Base-by-base conservation (phyloP, 2,888 invertebrate species). In the Branchipolynoe longqiensis region DNA sequence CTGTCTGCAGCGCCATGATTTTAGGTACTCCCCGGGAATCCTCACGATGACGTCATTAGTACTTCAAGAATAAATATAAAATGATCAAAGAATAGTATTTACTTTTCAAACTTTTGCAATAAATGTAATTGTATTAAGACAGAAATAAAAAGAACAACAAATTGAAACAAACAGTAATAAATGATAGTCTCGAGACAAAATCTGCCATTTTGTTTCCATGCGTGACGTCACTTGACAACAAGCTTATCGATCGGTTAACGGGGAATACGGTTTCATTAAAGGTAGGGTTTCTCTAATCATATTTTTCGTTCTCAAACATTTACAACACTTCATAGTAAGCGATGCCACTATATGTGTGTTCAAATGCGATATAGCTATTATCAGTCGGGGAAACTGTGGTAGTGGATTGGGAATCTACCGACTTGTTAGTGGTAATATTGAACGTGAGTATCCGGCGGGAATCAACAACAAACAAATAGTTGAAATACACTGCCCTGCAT, bases 141-240 rank as follows among this genome's bases (percentile, higher is more conserved):
- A 48, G 48, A 48, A 48, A 48, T 48, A 62, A 62, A 8, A 62
- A 4, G 28, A 31, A 36, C 1, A 12, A n/a, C n/a, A 14, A 69
- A 33, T 33, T n/a, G n/a, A n/a, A n/a, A n/a, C n/a, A n/a, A n/a
- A n/a, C n/a, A n/a, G n/a, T n/a, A 33, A 36, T 36, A 1, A 22
- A 1, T 69, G 2, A 18, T 69, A 1, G 1, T 36, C 6, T 40
- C 48, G 54, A 40, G 41, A 54, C 48, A 48, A 78, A 48, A 78
- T 14, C 82, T 33, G 82, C 82, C 82, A 56, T 86, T n/a, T 54
- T 56, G 38, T 87, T 86, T 48, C 86, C 31, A 86, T 87, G 84
- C 8, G 69, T 87, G 87, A 86, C 85, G 86, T 85, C 86, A 74
- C 62, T 56, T 36, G 64, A 86, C 83, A 82, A 78, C 86, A 87